Base-by-base conservation (phyloP, 2,797 vertebrate genomes). In the Tauraco hartlaubi region DNA sequence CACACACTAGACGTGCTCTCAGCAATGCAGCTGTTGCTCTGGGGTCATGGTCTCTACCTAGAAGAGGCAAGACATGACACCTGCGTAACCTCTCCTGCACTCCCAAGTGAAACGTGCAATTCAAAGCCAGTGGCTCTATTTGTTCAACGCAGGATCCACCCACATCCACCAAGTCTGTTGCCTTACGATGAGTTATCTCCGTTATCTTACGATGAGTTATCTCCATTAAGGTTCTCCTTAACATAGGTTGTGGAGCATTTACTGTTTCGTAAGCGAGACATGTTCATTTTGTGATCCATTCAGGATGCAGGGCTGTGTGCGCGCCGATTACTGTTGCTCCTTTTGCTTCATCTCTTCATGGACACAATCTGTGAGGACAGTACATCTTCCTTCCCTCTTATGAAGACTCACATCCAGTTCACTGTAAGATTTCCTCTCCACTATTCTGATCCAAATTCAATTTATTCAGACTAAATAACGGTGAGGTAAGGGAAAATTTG, bases 181-280 rank as follows among this genome's bases (percentile, higher is more conserved):
- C 26, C 44, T 66, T 33, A n/a, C 3, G 3, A 23, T 0, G 5
- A 69, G 25, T 33, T 69, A 4, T 41, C 37, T 56, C 43, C 5
- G 0, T 39, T 33, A 73, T 29, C 44, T 66, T 33, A n/a, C 3
- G 3, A 23, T 0, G 5, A 69, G 25, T 33, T 69, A 4, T 41
- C 37, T 56, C 43, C 5, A 1, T 39, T 33, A 73, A 25, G 18
- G 20, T 43, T 31, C 69, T 78, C 64, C 54, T 75, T 64, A 43
- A 37, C 9, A 6, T 0, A 0, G 3, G 3, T 0, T 5, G 0
- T 8, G 21, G 5, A 62, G 12, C 22, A 28, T 55, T 44, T n/a
- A 31, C 21, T 55, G 46, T 28, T 58, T 85, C 58, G 26, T 11
- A 37, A 62, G 59, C 1, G 11, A 75, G 22, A 9, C 3, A 31